A percentile compares a stretch with the other conserved stretches of the same genome.
Conservation (phyloP, 2,797 vertebrate genomes). For the Epinephelus coioides region DNA sequence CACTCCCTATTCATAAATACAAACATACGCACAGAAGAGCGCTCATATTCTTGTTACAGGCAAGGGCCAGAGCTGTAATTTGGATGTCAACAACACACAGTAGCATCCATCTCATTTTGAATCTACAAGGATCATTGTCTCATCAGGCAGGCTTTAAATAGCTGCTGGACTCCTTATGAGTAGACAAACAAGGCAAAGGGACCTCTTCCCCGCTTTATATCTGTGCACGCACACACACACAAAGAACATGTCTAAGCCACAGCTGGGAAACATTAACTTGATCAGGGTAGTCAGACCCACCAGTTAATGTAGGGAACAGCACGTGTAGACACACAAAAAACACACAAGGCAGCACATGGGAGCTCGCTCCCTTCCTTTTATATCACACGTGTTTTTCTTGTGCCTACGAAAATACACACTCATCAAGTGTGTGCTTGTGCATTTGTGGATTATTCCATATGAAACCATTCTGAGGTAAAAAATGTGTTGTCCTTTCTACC, state of each 20-base stretch:
- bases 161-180: slow-evolving; percentile 28
- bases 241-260: slow-evolving; percentile 52
- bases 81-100: not conserved
- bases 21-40: slow-evolving; percentile 5
- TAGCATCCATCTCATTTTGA: not conserved
- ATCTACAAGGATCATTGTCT: slow-evolving; percentile 3
- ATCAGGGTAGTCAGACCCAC: slow-evolving; percentile 56
- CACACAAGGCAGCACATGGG: slow-evolving; percentile 37
- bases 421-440: not conserved
- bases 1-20: slow-evolving; percentile 9
- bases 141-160: slow-evolving; percentile 40
- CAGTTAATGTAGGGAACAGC: slow-evolving; percentile 61
- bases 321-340: slow-evolving; percentile 55
- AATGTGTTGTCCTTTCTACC: slow-evolving; percentile 7
- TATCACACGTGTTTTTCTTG: slow-evolving; percentile 17
- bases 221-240: slow-evolving; percentile 24
- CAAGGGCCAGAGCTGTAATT: slow-evolving; percentile 2
- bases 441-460: slow-evolving; percentile 3
- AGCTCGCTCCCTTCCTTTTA: slow-evolving; percentile 26
- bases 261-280: slow-evolving; percentile 84
- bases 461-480: not conserved
- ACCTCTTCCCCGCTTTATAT: slow-evolving; percentile 27
- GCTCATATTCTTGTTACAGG: slow-evolving; percentile 10
- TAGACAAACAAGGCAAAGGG: slow-evolving; percentile 52
- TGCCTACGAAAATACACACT: slow-evolving; percentile 20